Conservation (phyloP, 2,888 invertebrate species). For the Eupithecia dodoneata region DNA sequence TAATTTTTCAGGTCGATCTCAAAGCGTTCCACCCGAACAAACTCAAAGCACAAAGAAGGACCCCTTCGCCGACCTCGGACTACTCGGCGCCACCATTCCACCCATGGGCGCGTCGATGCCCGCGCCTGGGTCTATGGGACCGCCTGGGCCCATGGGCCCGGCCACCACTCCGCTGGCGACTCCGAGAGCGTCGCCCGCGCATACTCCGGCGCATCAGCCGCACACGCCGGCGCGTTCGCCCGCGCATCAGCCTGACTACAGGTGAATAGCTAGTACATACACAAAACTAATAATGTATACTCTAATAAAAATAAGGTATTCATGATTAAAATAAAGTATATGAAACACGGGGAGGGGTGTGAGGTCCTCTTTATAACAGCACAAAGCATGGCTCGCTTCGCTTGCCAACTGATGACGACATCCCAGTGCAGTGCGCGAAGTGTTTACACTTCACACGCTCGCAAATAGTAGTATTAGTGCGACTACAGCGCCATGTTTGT, state of each 20-base stretch:
- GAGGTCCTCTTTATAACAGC: not conserved
- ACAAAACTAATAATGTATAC: too few species aligned
- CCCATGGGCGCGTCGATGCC: conserved; percentile 22
- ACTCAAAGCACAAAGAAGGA: conserved; percentile 81
- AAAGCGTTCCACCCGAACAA: conserved; percentile 72
- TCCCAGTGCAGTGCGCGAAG: too few species aligned
- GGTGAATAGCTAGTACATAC: conserved; percentile 51
- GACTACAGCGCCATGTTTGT: too few species aligned
- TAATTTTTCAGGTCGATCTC: conserved; percentile 58
- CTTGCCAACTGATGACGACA: not conserved
- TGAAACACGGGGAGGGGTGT: too few species aligned
- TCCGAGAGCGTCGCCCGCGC: conserved; percentile 70
- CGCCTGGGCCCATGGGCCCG: conserved; percentile 41
- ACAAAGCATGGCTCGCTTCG: not conserved
- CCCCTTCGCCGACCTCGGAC: conserved; percentile 90
- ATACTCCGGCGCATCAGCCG: conserved; percentile 65
- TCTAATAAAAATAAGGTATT: too few species aligned
- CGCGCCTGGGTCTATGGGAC: conserved; percentile 25
- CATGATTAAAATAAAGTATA: too few species aligned
- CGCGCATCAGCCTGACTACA: conserved; percentile 78
- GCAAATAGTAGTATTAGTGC: too few species aligned
- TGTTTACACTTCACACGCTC: too few species aligned
- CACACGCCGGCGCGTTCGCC: conserved; percentile 71
- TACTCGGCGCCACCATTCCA: conserved; percentile 55
- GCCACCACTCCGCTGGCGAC: conserved; percentile 53